phyloP scores from a whole-genome alignment of 1,140 invertebrate genomes.

The Temnothorax curvispinosus region DNA sequence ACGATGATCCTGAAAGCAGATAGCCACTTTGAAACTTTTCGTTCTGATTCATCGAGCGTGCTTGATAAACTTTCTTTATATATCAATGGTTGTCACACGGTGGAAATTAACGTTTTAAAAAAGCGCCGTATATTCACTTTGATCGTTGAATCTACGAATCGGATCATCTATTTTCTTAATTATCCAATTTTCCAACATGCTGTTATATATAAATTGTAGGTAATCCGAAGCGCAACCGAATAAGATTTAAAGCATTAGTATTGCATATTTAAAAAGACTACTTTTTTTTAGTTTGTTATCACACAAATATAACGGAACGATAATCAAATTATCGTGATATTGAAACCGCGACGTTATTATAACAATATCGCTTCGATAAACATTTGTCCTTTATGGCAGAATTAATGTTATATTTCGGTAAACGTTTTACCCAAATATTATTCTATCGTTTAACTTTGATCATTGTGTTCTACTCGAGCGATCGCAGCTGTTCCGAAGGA shows the following conservation, averaged over 20 bases:
- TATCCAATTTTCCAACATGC: not conserved
- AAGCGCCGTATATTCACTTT: not conserved
- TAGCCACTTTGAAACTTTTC: constrained; percentile 28
- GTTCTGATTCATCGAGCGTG: constrained; percentile 29
- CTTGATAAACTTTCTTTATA: constrained; percentile 25
- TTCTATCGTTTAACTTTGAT: not conserved
- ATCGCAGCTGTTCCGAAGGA: not conserved
- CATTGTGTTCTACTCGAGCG: not conserved
- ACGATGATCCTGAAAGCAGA: constrained; percentile 31
- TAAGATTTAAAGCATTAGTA: not conserved
- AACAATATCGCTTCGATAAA: not conserved
- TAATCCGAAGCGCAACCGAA: not conserved
- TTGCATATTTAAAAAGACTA: not conserved
- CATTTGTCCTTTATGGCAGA: not conserved
- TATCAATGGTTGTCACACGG: not conserved
- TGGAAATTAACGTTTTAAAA: constrained; percentile 8
- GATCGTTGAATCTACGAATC: not conserved
- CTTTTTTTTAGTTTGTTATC: not conserved
- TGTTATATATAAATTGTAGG: not conserved
- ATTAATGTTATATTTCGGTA: not conserved
- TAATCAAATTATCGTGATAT: not conserved
- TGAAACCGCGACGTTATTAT: not conserved
- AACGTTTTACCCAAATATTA: not conserved
- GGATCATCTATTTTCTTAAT: not conserved
- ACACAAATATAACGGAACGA: no score